These are phyloP conservation scores for Zosterops hypoxanthus DNA, from an alignment of 2,113 vertebrate species.

Conservation along the genomic window DNA sequence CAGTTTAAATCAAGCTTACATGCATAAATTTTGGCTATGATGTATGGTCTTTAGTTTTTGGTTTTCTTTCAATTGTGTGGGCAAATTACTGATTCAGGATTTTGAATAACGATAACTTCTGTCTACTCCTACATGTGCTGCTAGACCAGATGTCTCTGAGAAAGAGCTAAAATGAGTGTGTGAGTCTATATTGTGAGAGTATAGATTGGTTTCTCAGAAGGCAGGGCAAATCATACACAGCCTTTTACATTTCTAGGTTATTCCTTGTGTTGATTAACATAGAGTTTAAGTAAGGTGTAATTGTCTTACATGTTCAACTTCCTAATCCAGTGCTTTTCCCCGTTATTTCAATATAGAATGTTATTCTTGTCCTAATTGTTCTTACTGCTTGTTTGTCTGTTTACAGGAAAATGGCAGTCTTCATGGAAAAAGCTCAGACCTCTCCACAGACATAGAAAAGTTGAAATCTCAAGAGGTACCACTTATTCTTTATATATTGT, in stretches of 20 bases:
- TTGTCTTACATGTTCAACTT: not conserved
- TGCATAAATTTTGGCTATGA: not conserved
- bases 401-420: slow-evolving; percentile 69
- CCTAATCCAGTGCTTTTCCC: not conserved
- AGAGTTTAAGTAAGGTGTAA: not conserved
- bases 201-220: not conserved
- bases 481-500: not conserved
- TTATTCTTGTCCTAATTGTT: not conserved
- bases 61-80: not conserved
- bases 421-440: slow-evolving; percentile 71
- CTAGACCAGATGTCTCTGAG: not conserved
- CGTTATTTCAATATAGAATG: not conserved
- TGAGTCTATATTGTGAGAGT: not conserved
- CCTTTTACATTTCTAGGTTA: not conserved
- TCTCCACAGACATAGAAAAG: slow-evolving; percentile 68
- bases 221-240: not conserved
- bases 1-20: not conserved
- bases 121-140: not conserved
- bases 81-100: not conserved
- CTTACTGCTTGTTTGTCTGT: not conserved
- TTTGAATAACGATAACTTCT: not conserved
- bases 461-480: slow-evolving; percentile 71
- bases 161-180: not conserved
- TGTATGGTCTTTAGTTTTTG: not conserved
- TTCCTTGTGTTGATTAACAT: not conserved